Percentiles rank a stretch among this genome's conserved stretches.
Evolutionary conservation across 2,797 vertebrate species (phyloP).

Genomic region (Emydoidea blandingii): DNA sequence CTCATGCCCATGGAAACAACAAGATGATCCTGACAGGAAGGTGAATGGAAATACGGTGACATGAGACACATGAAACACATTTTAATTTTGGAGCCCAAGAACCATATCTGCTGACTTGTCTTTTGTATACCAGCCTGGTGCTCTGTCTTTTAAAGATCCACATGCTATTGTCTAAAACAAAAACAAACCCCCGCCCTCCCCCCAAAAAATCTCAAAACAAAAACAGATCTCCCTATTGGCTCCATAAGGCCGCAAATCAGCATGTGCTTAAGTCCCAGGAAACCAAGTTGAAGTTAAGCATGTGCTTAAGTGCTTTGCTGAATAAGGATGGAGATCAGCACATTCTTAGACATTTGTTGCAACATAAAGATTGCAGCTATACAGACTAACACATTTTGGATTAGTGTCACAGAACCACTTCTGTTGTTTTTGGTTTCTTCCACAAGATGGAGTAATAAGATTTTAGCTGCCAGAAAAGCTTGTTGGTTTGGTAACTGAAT

Average conservation of each 20-base stretch:
- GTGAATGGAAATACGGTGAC: not conserved
- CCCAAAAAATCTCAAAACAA: not conserved
- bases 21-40: not conserved
- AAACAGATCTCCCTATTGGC: rapidly evolving
- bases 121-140: not conserved
- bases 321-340: not conserved
- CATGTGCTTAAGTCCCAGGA: not conserved
- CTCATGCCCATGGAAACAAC: not conserved
- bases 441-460: conserved; percentile 82
- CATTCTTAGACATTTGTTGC: not conserved
- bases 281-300: not conserved
- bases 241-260: not conserved
- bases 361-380: rapidly evolving
- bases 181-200: not conserved
- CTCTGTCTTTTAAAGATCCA: not conserved
- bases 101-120: not conserved
- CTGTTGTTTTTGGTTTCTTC: conserved; percentile 58
- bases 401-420: not conserved
- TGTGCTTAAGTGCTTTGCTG: not conserved
- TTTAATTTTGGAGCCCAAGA: not conserved
- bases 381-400: not conserved
- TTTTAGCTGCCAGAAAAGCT: conserved; percentile 7
- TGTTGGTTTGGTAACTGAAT: not conserved
- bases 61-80: rapidly evolving
- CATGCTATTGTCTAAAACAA: not conserved